Evolutionary conservation across 64 coral and sea anemone species (phyloP).

Genomic region (Anthopleura sola): DNA sequence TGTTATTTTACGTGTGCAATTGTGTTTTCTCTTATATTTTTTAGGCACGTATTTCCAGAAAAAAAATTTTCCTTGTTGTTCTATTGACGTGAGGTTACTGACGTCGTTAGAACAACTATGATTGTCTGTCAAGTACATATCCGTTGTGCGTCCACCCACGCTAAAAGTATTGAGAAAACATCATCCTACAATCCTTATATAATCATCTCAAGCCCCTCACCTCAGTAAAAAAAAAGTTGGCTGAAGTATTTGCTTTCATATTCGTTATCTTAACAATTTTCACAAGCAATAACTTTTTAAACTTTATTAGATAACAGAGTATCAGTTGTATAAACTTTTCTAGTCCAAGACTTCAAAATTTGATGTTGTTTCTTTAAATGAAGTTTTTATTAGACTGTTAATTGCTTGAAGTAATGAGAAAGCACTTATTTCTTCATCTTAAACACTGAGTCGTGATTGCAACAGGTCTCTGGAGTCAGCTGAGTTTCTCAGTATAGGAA

Average conservation of each 20-base stretch:
- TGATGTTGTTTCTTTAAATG: neutral
- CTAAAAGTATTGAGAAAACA: neutral
- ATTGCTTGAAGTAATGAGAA: neutral
- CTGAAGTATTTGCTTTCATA: neutral
- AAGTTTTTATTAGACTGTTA: neutral
- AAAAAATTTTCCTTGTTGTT: neutral
- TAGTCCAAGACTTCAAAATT: neutral
- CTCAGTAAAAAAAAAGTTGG: neutral
- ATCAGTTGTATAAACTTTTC: neutral
- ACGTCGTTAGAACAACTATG: neutral
- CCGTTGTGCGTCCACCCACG: slow-evolving; percentile 7
- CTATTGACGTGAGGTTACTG: slow-evolving; percentile 1
- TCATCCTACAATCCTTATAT: neutral
- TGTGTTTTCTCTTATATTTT: neutral
- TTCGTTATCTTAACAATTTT: no score
- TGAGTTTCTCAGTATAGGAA: slow-evolving; percentile 2
- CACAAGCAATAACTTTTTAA: neutral
- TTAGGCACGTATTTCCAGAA: neutral
- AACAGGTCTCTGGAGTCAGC: neutral
- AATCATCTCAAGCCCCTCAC: neutral
- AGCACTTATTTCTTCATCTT: neutral
- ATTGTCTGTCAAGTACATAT: slow-evolving; percentile 5
- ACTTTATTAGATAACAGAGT: neutral
- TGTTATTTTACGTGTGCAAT: no score
- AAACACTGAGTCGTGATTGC: neutral